These are phyloP conservation scores for Phymanthus crucifer DNA, from an alignment of 92 coral and sea anemone genomes.

Conservation along the genomic window DNA sequence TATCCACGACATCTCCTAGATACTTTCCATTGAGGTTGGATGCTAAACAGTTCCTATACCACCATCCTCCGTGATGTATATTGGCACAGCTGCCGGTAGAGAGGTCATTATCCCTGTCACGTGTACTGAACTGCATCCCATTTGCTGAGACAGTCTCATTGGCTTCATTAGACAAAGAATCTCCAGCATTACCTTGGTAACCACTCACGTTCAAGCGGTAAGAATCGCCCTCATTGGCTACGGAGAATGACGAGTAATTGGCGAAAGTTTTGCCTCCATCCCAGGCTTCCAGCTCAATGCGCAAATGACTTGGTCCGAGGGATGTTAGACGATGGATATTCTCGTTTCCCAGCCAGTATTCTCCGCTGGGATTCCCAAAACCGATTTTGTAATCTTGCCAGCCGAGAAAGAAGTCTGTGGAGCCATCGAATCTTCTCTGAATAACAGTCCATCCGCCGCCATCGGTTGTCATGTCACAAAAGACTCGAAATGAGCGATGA, in stretches of 20 bases:
- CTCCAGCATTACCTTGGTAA: slow-evolving; percentile 42
- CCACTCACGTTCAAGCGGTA: slow-evolving; percentile 26
- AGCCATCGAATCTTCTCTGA: slow-evolving; percentile 20
- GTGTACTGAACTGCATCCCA: slow-evolving; percentile 14
- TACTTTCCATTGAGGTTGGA: slow-evolving; percentile 5
- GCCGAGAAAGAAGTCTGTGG: slow-evolving; percentile 15
- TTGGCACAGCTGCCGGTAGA: slow-evolving; percentile 1
- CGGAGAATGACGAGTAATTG: slow-evolving; percentile 28
- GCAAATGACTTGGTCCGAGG: not conserved
- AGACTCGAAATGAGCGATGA: slow-evolving; percentile 7
- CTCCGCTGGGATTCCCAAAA: slow-evolving; percentile 14
- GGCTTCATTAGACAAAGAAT: slow-evolving; percentile 22
- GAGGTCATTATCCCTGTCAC: slow-evolving; percentile 8
- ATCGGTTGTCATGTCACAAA: slow-evolving; percentile 9
- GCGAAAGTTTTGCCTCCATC: slow-evolving; percentile 27
- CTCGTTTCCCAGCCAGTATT: slow-evolving; percentile 19
- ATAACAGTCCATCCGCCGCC: slow-evolving; percentile 18
- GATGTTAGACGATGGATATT: not conserved
- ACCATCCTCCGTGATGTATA: not conserved
- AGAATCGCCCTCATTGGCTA: slow-evolving; percentile 18
- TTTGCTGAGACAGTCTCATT: not conserved
- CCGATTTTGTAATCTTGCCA: slow-evolving; percentile 14
- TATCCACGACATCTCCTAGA: not conserved
- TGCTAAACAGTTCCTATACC: not conserved
- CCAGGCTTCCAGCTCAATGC: slow-evolving; percentile 25